Evolutionary conservation across 2,888 invertebrate genomes (phyloP).

Genomic region (Reticulitermes lucifugus): DNA sequence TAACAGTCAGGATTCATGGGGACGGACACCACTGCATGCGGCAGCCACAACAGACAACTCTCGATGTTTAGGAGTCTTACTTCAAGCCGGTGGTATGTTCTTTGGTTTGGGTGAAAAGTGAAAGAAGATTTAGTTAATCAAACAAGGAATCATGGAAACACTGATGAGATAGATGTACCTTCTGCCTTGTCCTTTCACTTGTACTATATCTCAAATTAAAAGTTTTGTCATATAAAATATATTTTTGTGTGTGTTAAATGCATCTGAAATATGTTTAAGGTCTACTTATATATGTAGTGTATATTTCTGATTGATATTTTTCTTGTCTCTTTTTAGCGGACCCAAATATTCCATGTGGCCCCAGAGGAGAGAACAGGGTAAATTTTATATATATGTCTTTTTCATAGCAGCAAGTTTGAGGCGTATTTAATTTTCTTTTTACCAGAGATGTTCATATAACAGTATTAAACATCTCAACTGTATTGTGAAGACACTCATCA

Average conservation of each 20-base stretch:
- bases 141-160: not conserved
- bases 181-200: not conserved
- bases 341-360: constrained; percentile 76
- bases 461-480: not conserved
- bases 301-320: not conserved
- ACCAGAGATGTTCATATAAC: not conserved
- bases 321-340: constrained; percentile 65
- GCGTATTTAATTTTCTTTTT: not conserved
- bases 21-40: constrained; percentile 83
- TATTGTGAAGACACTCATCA: no score
- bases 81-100: constrained; percentile 72
- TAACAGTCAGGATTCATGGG: constrained; percentile 80
- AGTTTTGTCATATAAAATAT: no score
- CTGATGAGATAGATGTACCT: not conserved
- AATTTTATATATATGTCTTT: constrained; percentile 40
- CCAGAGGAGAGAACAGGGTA: constrained; percentile 76
- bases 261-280: not conserved
- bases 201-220: no score
- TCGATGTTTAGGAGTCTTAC: constrained; percentile 77
- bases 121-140: not conserved
- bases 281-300: not conserved
- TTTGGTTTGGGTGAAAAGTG: not conserved
- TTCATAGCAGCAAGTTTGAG: no score
- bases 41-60: constrained; percentile 84
- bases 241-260: not conserved